Base-by-base conservation (phyloP, 2,113 vertebrate species). In the Malurus cyaneus region DNA sequence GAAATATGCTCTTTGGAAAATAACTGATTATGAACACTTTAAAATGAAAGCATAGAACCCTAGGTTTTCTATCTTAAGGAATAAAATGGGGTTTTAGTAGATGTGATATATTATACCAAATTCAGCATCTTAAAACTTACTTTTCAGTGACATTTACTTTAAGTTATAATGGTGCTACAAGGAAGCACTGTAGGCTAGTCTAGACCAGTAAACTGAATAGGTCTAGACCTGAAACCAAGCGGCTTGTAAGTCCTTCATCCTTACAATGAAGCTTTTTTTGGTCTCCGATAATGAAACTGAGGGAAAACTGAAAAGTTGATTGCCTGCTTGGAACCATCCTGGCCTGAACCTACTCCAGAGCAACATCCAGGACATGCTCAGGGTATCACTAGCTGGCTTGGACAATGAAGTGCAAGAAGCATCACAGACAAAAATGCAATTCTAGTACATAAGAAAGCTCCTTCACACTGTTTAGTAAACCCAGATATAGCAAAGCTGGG, bases 291-390 rank as follows among this genome's bases (percentile, higher is more conserved):
- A 65, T 3, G 5, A 83, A 72, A 13, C 29, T 56, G 34, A 86
- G 21, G 13, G 17, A 44, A 91, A 70, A 94, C 20, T 41, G 32
- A 39, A 80, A 65, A 0, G 10, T 17, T 53, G 28, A 69, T 2
- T 66, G 31, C n/a, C 60, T 87, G 28, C 52, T 65, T 34, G 61
- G 23, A 88, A 71, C 29, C 8, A 46, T 9, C 5, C 42, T 15
- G 5, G 29, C 21, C 59, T 32, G n/a, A 53, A 5, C 14, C 25
- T 73, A 8, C 31, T 57, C n/a, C 42, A 80, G 18, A 81, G 31
- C 19, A 93, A 59, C 1, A 8, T 25, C 59, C 0, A 0, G 36
- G 8, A 85, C 12, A 17, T 71, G 31, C 25, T 39, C 24, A 11
- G 19, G 34, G 65, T 46, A 73, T 25, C 36, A 57, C 25, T 16